Evolutionary conservation across 1,140 invertebrate species (phyloP).

Genomic region (Panulirus ornatus): DNA sequence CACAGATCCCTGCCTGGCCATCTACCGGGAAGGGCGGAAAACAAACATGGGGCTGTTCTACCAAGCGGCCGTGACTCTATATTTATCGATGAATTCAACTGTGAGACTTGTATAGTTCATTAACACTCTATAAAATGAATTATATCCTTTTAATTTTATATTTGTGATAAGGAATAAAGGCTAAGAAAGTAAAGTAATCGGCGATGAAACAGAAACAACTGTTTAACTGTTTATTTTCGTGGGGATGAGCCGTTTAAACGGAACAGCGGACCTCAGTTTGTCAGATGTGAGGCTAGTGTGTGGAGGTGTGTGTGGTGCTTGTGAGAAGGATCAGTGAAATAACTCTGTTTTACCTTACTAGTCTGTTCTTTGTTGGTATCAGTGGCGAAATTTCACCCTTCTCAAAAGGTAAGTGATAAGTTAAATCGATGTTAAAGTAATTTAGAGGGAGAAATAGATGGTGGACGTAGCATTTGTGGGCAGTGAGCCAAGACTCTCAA

Average conservation of each 20-base stretch:
- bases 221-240: not conserved
- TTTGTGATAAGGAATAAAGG: not conserved
- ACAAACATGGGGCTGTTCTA: slow-evolving; percentile 33
- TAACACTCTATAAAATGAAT: not conserved
- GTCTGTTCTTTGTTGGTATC: slow-evolving; percentile 43
- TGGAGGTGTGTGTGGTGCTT: slow-evolving; percentile 55
- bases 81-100: not conserved
- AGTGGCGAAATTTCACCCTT: slow-evolving; percentile 51
- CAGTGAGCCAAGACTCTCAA: slow-evolving; percentile 21
- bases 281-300: slow-evolving; percentile 54
- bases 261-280: slow-evolving; percentile 53
- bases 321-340: slow-evolving; percentile 62
- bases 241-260: not conserved
- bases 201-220: not conserved
- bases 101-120: too few species aligned
- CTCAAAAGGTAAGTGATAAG: slow-evolving; percentile 39
- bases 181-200: not conserved
- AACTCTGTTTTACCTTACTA: slow-evolving; percentile 39
- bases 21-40: slow-evolving; percentile 45
- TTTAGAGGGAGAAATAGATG: slow-evolving; percentile 29
- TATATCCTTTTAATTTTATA: not conserved
- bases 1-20: not conserved
- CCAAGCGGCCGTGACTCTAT: not conserved
- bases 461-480: slow-evolving; percentile 53
- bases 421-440: not conserved